These are phyloP conservation scores for Amphiduros pacificus DNA, from an alignment of 2,888 invertebrate species.

Conservation along the genomic window DNA sequence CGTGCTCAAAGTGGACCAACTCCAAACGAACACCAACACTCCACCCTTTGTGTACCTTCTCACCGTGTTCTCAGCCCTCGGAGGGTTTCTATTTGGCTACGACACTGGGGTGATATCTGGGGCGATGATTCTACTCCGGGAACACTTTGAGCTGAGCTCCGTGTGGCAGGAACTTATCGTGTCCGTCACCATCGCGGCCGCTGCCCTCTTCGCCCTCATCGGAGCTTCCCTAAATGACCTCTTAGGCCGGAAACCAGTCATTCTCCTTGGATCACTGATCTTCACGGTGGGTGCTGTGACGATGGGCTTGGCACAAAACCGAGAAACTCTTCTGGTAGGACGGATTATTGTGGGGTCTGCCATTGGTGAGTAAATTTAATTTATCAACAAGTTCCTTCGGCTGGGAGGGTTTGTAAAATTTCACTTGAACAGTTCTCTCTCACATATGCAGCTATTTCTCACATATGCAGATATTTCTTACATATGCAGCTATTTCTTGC, in stretches of 20 bases:
- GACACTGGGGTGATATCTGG: slow-evolving; percentile 67
- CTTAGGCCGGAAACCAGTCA: slow-evolving; percentile 63
- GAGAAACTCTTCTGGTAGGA: slow-evolving; percentile 19
- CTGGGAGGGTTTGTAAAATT: too few species aligned
- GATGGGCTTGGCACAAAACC: slow-evolving; percentile 20
- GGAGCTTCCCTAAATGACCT: slow-evolving; percentile 62
- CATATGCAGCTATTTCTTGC: too few species aligned
- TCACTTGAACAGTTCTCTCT: too few species aligned
- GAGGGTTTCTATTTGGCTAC: slow-evolving; percentile 66
- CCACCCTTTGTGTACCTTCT: slow-evolving; percentile 38
- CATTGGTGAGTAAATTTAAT: slow-evolving; percentile 56
- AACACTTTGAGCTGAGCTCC: slow-evolving; percentile 58
- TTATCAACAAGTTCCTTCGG: too few species aligned
- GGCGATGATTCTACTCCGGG: slow-evolving; percentile 59
- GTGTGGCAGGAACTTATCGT: slow-evolving; percentile 63
- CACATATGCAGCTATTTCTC: too few species aligned
- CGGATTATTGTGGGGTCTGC: slow-evolving; percentile 21
- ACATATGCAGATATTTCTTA: too few species aligned
- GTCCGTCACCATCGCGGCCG: slow-evolving; percentile 61
- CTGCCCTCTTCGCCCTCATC: slow-evolving; percentile 33
- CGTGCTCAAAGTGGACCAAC: too few species aligned
- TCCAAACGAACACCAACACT: slow-evolving; percentile 8
- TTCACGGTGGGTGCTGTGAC: slow-evolving; percentile 27
- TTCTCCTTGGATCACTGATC: slow-evolving; percentile 27
- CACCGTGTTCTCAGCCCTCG: slow-evolving; percentile 55